A percentile compares a stretch with the other conserved stretches of the same genome.
These are phyloP conservation scores for Megathymus violae DNA, from an alignment of 1,140 invertebrate genomes.

Conservation along the genomic window DNA sequence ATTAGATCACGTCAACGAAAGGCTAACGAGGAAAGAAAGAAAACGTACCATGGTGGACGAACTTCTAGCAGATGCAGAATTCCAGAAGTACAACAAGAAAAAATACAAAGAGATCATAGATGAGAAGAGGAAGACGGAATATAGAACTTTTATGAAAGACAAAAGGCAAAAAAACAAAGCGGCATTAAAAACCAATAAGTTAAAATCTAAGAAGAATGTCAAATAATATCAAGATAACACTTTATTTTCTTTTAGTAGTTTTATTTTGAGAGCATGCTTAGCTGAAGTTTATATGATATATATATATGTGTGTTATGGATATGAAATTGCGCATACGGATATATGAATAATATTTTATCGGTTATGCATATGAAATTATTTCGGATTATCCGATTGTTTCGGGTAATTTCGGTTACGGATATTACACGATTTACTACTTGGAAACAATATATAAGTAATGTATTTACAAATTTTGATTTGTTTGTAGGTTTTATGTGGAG, in stretches of 20 bases:
- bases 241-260: not conserved
- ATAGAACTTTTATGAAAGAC: conserved; percentile 80
- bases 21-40: conserved; percentile 93
- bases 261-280: no score
- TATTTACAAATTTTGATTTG: no score
- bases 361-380: no score
- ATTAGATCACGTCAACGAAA: conserved; percentile 88
- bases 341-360: no score
- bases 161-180: conserved; percentile 78
- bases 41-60: conserved; percentile 97
- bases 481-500: no score
- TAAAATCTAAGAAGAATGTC: conserved; percentile 55
- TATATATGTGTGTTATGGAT: no score
- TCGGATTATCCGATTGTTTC: no score
- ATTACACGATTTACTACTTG: no score
- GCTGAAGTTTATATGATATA: no score
- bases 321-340: no score
- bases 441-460: no score
- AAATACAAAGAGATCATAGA: conserved; percentile 92
- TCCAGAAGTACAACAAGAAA: conserved; percentile 93
- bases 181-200: conserved; percentile 70
- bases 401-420: no score
- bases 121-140: conserved; percentile 86
- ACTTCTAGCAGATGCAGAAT: conserved; percentile 93
- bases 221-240: not conserved